Evolutionary conservation across 2,797 vertebrate species (phyloP).

Genomic region (Myotis pilosus): DNA sequence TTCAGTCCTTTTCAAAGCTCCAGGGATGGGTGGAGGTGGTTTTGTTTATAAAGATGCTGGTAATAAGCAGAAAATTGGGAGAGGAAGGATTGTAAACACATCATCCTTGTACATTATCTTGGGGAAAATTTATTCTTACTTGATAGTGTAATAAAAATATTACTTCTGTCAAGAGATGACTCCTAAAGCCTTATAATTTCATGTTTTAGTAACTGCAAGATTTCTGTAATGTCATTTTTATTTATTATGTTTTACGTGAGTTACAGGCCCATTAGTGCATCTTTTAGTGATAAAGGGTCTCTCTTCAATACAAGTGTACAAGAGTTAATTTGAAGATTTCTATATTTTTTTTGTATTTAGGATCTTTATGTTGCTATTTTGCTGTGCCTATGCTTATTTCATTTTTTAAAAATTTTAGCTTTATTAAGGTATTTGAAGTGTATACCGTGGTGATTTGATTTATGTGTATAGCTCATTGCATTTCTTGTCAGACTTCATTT

Average conservation of each 20-base stretch:
- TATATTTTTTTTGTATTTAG: background rate
- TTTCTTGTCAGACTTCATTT: background rate
- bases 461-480: background rate
- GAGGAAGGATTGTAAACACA: background rate
- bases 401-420: background rate
- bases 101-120: background rate
- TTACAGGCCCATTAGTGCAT: background rate
- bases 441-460: background rate
- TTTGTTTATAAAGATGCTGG: background rate
- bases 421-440: background rate
- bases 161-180: background rate
- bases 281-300: background rate
- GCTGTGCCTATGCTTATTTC: background rate
- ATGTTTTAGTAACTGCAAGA: background rate
- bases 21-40: background rate
- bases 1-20: background rate
- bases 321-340: background rate
- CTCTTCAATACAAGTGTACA: background rate
- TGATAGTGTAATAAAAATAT: background rate
- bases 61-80: background rate
- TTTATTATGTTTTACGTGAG: background rate
- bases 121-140: background rate
- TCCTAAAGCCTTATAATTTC: background rate
- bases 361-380: background rate
- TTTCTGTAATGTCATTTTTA: background rate